These are phyloP conservation scores for Martes martes DNA, from an alignment of 2,113 vertebrate genomes.

Conservation along the genomic window DNA sequence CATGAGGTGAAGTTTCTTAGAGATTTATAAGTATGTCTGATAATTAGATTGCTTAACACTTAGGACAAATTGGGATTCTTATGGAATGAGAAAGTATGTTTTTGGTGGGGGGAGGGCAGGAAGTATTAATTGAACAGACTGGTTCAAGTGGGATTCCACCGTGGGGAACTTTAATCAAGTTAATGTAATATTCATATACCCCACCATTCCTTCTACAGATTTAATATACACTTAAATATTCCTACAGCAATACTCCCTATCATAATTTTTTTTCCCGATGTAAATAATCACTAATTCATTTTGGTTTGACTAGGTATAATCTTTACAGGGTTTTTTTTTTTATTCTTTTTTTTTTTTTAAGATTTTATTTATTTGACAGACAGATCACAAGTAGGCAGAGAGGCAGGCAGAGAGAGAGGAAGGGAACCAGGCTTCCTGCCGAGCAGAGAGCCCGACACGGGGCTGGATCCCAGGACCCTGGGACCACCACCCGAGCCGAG, in stretches of 20 bases:
- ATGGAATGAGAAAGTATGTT: not conserved
- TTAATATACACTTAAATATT: not conserved
- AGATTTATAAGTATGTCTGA: not conserved
- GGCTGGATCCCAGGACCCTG: too few species aligned
- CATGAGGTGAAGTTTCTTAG: not conserved
- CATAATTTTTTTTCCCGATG: not conserved
- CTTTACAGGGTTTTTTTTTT: not conserved
- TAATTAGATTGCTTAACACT: not conserved
- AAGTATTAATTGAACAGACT: not conserved
- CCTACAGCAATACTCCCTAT: not conserved
- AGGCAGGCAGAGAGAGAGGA: too few species aligned
- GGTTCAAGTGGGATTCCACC: not conserved
- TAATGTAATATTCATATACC: not conserved
- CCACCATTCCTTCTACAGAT: not conserved
- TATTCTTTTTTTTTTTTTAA: too few species aligned
- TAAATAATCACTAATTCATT: not conserved
- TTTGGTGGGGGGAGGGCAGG: not conserved
- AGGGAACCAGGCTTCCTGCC: too few species aligned
- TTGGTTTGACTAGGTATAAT: not conserved
- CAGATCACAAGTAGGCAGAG: too few species aligned
- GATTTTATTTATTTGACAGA: too few species aligned
- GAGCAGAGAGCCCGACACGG: too few species aligned
- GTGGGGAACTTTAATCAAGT: not conserved
- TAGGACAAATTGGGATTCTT: not conserved
- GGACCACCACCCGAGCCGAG: too few species aligned